Percentiles rank a stretch among this genome's conserved stretches.
Conservation (phyloP, 1,140 invertebrate species). For the Neoseiulus cucumeris region DNA sequence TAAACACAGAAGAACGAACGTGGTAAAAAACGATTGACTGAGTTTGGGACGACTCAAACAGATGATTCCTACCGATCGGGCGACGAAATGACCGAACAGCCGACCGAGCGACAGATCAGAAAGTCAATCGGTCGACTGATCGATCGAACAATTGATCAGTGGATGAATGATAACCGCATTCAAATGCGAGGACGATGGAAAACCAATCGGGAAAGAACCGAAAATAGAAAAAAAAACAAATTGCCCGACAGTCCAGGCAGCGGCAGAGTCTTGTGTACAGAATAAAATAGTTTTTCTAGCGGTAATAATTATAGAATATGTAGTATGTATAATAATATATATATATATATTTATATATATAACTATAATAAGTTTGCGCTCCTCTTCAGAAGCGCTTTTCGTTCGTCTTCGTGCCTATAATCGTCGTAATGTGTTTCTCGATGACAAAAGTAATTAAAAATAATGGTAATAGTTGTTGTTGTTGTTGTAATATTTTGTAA, state of each 20-base stretch:
- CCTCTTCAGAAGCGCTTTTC: neutral
- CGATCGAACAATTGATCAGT: neutral
- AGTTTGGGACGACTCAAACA: too few relatives aligned
- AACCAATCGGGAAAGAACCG: neutral
- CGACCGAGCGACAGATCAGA: neutral
- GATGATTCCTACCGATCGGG: too few relatives aligned
- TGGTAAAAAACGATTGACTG: too few relatives aligned
- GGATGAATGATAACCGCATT: neutral
- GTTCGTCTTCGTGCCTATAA: neutral
- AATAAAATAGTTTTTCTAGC: slow-evolving; percentile 1
- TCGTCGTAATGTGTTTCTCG: neutral
- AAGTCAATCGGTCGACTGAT: neutral
- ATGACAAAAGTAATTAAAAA: neutral
- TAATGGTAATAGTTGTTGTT: neutral
- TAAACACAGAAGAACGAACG: too few relatives aligned
- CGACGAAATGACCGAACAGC: neutral
- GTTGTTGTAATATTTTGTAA: neutral
- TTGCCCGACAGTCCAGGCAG: neutral
- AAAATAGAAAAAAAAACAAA: neutral
- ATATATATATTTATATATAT: neutral
- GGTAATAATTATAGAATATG: neutral
- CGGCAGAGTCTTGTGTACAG: neutral
- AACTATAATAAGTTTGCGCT: neutral
- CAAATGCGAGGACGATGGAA: neutral
- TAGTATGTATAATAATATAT: slow-evolving; percentile 8